Conservation (phyloP, 2,113 vertebrate genomes). For the Indicator maculatus region DNA sequence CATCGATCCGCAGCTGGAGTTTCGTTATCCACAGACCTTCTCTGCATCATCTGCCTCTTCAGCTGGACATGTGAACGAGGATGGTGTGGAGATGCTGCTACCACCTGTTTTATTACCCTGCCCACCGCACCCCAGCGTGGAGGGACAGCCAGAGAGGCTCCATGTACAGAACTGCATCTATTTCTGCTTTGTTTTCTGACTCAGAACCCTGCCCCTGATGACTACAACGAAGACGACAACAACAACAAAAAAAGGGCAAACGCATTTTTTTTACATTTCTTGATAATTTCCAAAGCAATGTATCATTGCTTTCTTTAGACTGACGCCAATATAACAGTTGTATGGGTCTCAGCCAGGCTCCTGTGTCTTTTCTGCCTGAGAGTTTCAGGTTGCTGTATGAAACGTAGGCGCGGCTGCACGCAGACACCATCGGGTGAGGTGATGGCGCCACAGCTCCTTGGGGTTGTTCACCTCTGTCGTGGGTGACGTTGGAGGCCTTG, state of each 20-base stretch:
- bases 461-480: not conserved
- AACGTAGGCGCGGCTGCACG: constrained; percentile 37
- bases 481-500: constrained; percentile 3
- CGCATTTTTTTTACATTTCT: constrained; percentile 78
- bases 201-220: constrained; percentile 54
- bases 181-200: constrained; percentile 67
- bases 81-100: constrained; percentile 64
- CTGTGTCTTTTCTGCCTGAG: constrained; percentile 74
- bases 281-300: constrained; percentile 75
- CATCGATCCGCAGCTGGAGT: constrained; percentile 37
- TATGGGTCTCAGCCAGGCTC: constrained; percentile 74
- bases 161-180: constrained; percentile 56
- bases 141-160: constrained; percentile 42
- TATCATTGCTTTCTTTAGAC: constrained; percentile 72
- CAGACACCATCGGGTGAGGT: not conserved
- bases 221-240: constrained; percentile 49
- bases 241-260: constrained; percentile 74
- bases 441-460: not conserved
- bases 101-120: constrained; percentile 8
- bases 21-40: constrained; percentile 7
- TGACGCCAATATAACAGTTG: constrained; percentile 69
- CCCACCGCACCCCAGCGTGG: not conserved
- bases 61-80: not conserved
- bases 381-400: constrained; percentile 60
- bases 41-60: constrained; percentile 39